Evolutionary conservation across 2,797 vertebrate species (phyloP).

Genomic region (Sebastes trivittatus): DNA sequence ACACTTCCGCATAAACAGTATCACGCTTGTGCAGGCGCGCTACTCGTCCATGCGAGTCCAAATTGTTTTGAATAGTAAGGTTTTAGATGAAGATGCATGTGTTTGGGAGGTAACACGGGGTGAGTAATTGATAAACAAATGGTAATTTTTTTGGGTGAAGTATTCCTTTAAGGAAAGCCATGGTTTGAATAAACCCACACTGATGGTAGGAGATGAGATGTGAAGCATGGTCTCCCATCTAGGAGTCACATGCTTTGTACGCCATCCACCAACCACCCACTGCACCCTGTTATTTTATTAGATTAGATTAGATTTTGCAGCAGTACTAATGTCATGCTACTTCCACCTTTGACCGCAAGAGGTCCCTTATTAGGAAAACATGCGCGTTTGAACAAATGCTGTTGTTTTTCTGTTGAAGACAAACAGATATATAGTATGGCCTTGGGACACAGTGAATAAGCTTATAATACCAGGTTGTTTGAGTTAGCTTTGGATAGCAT

Average conservation of each 20-base stretch:
- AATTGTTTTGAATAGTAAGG: too few relatives aligned
- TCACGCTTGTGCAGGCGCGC: too few relatives aligned
- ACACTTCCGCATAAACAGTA: neutral
- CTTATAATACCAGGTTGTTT: constrained; percentile 1
- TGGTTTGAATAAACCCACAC: neutral
- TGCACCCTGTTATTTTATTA: neutral
- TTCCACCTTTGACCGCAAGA: neutral
- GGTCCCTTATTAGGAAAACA: neutral
- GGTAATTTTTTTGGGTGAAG: neutral
- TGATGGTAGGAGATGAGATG: neutral
- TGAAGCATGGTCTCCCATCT: neutral
- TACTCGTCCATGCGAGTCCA: too few relatives aligned
- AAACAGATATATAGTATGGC: neutral
- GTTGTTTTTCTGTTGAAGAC: neutral
- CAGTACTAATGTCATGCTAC: neutral
- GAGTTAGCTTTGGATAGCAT: neutral
- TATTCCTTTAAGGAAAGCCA: neutral
- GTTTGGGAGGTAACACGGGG: too few relatives aligned
- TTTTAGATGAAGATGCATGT: too few relatives aligned
- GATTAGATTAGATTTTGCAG: neutral
- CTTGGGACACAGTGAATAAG: neutral
- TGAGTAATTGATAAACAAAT: neutral
- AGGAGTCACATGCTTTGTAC: neutral
- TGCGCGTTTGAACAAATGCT: neutral
- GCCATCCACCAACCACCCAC: neutral